Evolutionary conservation across 2,797 vertebrate species (phyloP).

Genomic region (Oreochromis mossambicus): DNA sequence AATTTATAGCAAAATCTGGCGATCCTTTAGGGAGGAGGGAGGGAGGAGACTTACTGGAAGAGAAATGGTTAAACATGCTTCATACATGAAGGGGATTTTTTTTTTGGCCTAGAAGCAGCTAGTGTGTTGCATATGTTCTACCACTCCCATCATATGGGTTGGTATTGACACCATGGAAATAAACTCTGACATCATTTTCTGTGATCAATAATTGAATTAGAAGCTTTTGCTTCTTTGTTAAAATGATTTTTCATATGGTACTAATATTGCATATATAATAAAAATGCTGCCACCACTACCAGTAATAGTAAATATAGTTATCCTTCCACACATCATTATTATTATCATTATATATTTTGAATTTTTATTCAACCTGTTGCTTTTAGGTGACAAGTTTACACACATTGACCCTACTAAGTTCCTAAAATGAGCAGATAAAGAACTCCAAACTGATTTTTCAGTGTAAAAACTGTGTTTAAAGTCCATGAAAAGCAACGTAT

Average conservation of each 20-base stretch:
- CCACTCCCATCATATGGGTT: slow-evolving; percentile 14
- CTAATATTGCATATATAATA: background rate
- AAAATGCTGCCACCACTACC: background rate
- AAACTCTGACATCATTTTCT: background rate
- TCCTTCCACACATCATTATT: background rate
- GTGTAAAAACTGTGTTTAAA: background rate
- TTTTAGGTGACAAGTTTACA: background rate
- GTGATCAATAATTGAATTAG: background rate
- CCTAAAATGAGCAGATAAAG: background rate
- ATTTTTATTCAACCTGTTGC: background rate
- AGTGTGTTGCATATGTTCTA: background rate
- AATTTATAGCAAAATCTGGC: slow-evolving; percentile 33
- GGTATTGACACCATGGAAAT: background rate
- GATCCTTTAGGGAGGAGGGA: background rate
- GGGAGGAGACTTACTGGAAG: slow-evolving; percentile 49
- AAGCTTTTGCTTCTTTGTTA: fast-evolving
- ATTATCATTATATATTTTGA: background rate
- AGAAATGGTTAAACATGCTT: slow-evolving; percentile 44
- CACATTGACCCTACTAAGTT: background rate
- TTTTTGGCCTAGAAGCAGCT: background rate
- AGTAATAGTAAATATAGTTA: background rate
- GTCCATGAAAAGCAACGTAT: background rate
- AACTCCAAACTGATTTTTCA: background rate
- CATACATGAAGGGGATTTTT: slow-evolving; percentile 1
- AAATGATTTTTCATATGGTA: background rate